These are phyloP conservation scores for Danio rerio DNA, from an alignment of 2,113 vertebrate species.

Conservation along the genomic window DNA sequence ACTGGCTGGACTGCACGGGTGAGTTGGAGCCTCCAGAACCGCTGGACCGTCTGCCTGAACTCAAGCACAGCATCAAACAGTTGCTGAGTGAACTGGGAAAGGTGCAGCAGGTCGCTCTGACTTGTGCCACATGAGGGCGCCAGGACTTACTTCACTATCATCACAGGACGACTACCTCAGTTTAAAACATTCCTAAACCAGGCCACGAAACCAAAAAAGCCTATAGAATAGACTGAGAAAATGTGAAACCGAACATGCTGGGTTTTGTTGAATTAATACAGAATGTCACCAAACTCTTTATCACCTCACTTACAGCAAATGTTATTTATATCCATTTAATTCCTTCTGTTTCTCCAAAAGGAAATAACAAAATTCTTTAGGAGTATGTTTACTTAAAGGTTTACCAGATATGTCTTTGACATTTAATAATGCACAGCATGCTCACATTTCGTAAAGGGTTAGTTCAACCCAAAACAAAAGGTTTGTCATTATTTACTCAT, in stretches of 20 bases:
- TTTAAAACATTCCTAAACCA: conserved; percentile 22
- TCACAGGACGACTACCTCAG: conserved; percentile 27
- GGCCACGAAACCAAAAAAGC: conserved; percentile 18
- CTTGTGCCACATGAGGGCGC: conserved; percentile 81
- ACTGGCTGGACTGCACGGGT: conserved; percentile 96
- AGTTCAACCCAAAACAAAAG: too few relatives aligned
- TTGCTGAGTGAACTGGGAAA: conserved; percentile 90
- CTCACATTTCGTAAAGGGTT: background rate
- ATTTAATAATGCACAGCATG: background rate
- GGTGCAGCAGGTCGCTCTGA: conserved; percentile 90
- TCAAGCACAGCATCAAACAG: conserved; percentile 95
- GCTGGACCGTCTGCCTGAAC: conserved; percentile 90
- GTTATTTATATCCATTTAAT: background rate
- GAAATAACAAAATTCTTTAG: background rate
- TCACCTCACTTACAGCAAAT: conserved; percentile 1
- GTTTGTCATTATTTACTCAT: too few relatives aligned
- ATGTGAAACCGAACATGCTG: background rate
- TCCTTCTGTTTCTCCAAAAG: background rate
- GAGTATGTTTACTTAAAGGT: background rate
- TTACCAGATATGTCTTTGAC: background rate
- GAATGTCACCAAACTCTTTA: background rate
- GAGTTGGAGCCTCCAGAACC: conserved; percentile 96
- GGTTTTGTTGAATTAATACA: background rate
- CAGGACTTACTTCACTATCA: conserved; percentile 53
- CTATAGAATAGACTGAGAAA: conserved; percentile 7